phyloP scores from a whole-genome alignment of 1,140 invertebrate species.

The Drosophila kikkawai region DNA sequence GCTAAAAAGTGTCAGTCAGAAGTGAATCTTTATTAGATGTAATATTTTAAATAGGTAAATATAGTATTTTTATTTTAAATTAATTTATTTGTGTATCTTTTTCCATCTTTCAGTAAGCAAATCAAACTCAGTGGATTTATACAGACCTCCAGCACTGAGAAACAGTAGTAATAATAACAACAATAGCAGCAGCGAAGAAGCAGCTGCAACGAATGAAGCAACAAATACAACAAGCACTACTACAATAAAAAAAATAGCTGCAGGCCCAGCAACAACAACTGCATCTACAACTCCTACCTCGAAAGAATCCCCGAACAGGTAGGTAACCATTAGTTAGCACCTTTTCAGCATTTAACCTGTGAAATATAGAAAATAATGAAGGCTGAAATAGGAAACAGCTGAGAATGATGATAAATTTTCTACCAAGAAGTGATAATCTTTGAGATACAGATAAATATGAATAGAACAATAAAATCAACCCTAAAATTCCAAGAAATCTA shows the following conservation, averaged over 20 bases:
- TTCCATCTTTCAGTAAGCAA: conserved; percentile 61
- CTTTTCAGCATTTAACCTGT: not conserved
- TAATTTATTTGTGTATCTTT: not conserved
- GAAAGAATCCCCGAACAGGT: conserved; percentile 56
- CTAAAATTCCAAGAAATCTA: not conserved
- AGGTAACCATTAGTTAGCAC: not conserved
- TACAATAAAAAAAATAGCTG: conserved; percentile 41
- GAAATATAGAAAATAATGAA: not conserved
- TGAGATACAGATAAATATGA: not conserved
- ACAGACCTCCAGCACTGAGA: conserved; percentile 78
- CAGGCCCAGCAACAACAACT: conserved; percentile 44
- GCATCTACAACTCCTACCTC: conserved; percentile 49
- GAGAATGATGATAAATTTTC: not conserved
- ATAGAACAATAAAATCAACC: not conserved
- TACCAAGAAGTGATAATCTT: not conserved
- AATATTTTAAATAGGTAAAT: not conserved
- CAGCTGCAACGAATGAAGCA: conserved; percentile 49
- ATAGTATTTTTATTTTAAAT: not conserved
- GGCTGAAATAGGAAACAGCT: not conserved
- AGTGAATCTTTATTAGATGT: not conserved
- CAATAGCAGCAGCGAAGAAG: conserved; percentile 61
- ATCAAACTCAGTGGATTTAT: conserved; percentile 82
- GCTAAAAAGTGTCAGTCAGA: not conserved
- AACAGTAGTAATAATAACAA: conserved; percentile 55
- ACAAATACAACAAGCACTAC: conserved; percentile 19